phyloP scores from a whole-genome alignment of 2,888 invertebrate genomes.

The Polydesmus complanatus region DNA sequence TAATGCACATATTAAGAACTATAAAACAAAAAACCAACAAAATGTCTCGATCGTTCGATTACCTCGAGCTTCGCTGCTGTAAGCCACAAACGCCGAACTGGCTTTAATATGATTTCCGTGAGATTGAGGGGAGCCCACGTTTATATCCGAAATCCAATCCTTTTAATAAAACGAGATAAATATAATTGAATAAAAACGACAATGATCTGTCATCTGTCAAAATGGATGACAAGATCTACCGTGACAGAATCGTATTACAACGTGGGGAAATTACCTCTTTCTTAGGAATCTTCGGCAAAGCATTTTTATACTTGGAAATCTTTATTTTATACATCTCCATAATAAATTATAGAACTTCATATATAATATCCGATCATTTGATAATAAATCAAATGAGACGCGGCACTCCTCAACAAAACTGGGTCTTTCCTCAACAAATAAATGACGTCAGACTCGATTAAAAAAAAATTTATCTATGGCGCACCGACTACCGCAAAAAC shows the following conservation, averaged over 20 bases:
- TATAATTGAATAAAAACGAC: background rate
- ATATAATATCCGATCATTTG: too few relatives aligned
- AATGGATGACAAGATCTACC: slow-evolving; percentile 1
- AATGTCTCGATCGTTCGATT: too few relatives aligned
- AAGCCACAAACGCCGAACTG: slow-evolving; percentile 85
- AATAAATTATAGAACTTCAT: background rate
- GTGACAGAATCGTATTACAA: background rate
- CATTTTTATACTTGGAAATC: slow-evolving; percentile 97
- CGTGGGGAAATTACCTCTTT: slow-evolving; percentile 45
- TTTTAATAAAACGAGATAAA: slow-evolving; percentile 20
- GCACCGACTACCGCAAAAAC: too few relatives aligned
- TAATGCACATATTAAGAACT: too few relatives aligned
- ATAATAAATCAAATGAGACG: too few relatives aligned
- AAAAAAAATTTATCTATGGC: too few relatives aligned
- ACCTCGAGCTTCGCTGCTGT: slow-evolving; percentile 84
- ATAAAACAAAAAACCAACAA: too few relatives aligned
- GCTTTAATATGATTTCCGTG: slow-evolving; percentile 91
- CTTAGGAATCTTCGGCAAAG: slow-evolving; percentile 86
- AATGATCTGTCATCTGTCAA: background rate
- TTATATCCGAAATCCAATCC: slow-evolving; percentile 67
- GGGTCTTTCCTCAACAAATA: too few relatives aligned
- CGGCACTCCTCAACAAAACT: too few relatives aligned
- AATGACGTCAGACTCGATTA: too few relatives aligned
- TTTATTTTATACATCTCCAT: slow-evolving; percentile 51
- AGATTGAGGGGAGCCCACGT: slow-evolving; percentile 82